A percentile compares a stretch with the other conserved stretches of the same genome.
Evolutionary conservation across 2,113 vertebrate genomes (phyloP).

Genomic region (Empidonax traillii): DNA sequence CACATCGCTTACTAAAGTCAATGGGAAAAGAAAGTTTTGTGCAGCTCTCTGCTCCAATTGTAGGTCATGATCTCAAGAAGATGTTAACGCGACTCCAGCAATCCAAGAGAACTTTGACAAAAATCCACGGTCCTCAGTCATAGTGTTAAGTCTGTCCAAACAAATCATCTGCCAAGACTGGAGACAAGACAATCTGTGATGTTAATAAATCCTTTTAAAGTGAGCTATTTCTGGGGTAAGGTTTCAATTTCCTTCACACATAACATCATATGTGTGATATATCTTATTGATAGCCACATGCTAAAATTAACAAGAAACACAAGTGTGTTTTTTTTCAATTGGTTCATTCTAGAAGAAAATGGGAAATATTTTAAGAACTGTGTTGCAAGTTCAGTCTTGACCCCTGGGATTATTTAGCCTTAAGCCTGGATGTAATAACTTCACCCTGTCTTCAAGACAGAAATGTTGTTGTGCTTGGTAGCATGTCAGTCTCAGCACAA

Average conservation of each 20-base stretch:
- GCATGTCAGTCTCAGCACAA: neutral
- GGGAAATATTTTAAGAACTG: neutral
- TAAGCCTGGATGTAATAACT: constrained; percentile 8
- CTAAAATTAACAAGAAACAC: neutral
- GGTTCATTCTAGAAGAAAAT: neutral
- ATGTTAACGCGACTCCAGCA: neutral
- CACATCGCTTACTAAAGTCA: neutral
- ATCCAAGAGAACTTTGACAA: neutral
- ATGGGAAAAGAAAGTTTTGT: neutral
- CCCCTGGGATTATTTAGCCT: constrained; percentile 19
- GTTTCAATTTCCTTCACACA: neutral
- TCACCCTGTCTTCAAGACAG: neutral
- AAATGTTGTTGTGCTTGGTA: neutral
- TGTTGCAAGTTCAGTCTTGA: constrained; percentile 1
- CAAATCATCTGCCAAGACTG: neutral
- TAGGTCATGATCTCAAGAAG: neutral
- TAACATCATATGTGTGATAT: neutral
- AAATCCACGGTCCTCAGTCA: neutral
- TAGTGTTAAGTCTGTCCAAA: neutral
- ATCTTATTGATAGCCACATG: neutral
- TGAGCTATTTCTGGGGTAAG: neutral
- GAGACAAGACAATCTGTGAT: neutral
- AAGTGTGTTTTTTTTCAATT: neutral
- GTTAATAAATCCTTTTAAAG: neutral
- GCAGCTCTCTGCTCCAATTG: neutral